Percentiles rank a stretch among this genome's conserved stretches.
Conservation (phyloP, 1,140 invertebrate genomes). For the Drosophila grimshawi region DNA sequence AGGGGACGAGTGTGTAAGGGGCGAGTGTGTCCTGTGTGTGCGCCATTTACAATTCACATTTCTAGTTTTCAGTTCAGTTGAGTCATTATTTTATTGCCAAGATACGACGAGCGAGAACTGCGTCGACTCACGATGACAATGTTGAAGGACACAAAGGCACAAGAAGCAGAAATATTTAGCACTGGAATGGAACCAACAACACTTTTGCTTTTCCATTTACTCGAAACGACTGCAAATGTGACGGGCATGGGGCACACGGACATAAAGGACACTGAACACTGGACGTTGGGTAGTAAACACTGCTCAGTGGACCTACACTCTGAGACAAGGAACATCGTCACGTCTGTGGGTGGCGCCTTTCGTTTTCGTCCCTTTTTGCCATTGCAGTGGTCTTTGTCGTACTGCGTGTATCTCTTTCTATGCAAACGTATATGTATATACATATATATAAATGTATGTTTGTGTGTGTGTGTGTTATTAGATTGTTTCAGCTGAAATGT, state of each 20-base stretch:
- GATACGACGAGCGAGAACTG: conserved; percentile 62
- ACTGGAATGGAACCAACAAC: conserved; percentile 43
- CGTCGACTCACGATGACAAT: conserved; percentile 62
- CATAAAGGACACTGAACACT: background rate
- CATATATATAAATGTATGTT: background rate
- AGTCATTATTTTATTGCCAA: conserved; percentile 83
- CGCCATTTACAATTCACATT: conserved; percentile 82
- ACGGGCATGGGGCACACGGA: background rate
- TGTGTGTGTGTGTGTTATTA: conserved; percentile 65
- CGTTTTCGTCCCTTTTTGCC: conserved; percentile 64
- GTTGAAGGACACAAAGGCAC: conserved; percentile 51
- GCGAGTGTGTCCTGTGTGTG: conserved; percentile 67
- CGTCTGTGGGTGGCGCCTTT: conserved; percentile 68
- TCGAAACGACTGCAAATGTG: conserved; percentile 23
- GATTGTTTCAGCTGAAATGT: conserved; percentile 81
- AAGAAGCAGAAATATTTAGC: conserved; percentile 24
- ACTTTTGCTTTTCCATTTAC: conserved; percentile 71
- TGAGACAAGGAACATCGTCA: conserved; percentile 40
- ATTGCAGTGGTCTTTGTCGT: conserved; percentile 41
- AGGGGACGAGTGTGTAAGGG: conserved; percentile 11
- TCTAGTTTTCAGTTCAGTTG: conserved; percentile 83
- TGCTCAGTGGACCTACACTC: background rate
- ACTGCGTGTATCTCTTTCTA: conserved; percentile 17
- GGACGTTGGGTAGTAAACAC: too few relatives aligned
- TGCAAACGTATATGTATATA: background rate